phyloP scores from a whole-genome alignment of 2,797 vertebrate genomes.

The Periophthalmus magnuspinnatus region DNA sequence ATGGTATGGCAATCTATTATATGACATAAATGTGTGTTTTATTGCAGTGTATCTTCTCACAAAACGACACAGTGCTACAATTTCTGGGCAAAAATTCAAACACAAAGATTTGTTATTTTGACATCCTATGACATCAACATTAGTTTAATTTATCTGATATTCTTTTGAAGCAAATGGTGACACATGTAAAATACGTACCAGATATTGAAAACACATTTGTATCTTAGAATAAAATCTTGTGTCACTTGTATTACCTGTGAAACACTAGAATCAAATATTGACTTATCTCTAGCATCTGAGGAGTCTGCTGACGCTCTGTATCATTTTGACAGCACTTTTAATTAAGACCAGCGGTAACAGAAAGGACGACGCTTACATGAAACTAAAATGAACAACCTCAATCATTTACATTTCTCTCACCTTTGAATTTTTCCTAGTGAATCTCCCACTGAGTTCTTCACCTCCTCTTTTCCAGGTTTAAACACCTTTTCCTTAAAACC shows the following conservation, averaged over 20 bases:
- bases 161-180: background rate
- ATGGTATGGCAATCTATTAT: too few species aligned
- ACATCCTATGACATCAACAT: too few species aligned
- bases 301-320: slow-evolving; percentile 15
- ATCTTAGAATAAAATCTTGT: slow-evolving; percentile 63
- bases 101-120: too few species aligned
- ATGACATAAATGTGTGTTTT: too few species aligned
- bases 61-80: too few species aligned
- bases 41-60: too few species aligned
- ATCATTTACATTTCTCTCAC: slow-evolving; percentile 73
- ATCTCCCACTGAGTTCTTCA: slow-evolving; percentile 86
- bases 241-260: slow-evolving; percentile 43
- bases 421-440: slow-evolving; percentile 91
- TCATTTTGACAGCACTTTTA: slow-evolving; percentile 12
- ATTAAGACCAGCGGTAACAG: background rate
- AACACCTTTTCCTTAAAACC: slow-evolving; percentile 87
- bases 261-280: slow-evolving; percentile 64
- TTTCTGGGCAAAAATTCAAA: too few species aligned
- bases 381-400: background rate
- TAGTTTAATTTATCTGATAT: too few species aligned
- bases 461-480: slow-evolving; percentile 89
- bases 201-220: slow-evolving; percentile 65
- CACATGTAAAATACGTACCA: slow-evolving; percentile 55
- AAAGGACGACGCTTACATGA: too few species aligned
- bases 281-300: slow-evolving; percentile 53